These are phyloP conservation scores for Calyptommatus sinebrachiatus DNA, from an alignment of 2,113 vertebrate species.

Conservation along the genomic window DNA sequence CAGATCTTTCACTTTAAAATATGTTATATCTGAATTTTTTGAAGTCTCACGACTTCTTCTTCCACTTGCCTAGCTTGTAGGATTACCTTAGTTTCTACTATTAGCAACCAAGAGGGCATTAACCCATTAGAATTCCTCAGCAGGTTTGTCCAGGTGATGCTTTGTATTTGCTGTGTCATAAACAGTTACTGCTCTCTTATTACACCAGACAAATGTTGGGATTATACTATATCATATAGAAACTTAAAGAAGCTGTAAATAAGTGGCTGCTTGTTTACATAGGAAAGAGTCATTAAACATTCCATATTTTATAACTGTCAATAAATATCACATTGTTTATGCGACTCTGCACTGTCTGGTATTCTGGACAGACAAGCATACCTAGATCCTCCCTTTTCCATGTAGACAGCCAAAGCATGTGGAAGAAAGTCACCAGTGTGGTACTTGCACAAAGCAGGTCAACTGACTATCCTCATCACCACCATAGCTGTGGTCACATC, in stretches of 20 bases:
- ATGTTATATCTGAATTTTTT: constrained; percentile 62
- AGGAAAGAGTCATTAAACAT: not conserved
- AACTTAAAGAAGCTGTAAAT: not conserved
- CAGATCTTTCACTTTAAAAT: constrained; percentile 63
- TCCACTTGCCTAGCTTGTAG: constrained; percentile 58
- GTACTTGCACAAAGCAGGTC: too few species aligned
- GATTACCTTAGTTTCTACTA: constrained; percentile 56
- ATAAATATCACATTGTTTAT: not conserved
- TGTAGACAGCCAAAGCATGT: not conserved
- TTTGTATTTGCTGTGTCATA: constrained; percentile 1
- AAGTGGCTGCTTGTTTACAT: not conserved
- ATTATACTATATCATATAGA: constrained; percentile 3
- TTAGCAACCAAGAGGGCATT: constrained; percentile 49
- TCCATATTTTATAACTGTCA: not conserved
- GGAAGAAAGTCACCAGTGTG: not conserved
- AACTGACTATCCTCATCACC: not conserved
- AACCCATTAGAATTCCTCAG: constrained; percentile 43
- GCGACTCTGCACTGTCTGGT: too few species aligned
- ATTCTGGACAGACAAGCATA: too few species aligned
- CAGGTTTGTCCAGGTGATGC: not conserved
- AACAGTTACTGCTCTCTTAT: constrained; percentile 32
- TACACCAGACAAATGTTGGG: constrained; percentile 10
- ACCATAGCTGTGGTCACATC: not conserved
- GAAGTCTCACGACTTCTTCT: constrained; percentile 56
- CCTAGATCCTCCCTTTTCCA: not conserved